Evolutionary conservation across 2,888 invertebrate genomes (phyloP), one percentile per base, ranked within the genome.

Genomic region (Atrina japonica): DNA sequence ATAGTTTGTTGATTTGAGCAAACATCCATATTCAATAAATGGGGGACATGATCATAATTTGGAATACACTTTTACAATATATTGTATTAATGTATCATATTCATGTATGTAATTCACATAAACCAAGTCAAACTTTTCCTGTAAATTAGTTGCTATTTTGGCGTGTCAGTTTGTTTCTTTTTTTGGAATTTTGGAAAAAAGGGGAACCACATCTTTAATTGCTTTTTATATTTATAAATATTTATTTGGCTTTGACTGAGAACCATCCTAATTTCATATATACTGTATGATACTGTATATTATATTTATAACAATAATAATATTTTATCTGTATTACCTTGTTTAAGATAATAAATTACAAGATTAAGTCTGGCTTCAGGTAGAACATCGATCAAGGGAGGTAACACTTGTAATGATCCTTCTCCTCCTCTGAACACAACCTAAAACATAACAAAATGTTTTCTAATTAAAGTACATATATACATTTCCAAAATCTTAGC

Each of bases 281-380:
- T n/a, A 43, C 45, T n/a, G 18, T 43, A 16, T n/a, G 18, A 43
- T 43, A 3, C 16, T 43, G 3, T n/a, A n/a, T 18, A 43, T n/a
- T 41, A 11, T n/a, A 41, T 14, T 41, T 41, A 41, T 41, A 1
- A 41, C 41, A 41, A 7, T 9, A 0, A 16, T 18, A n/a, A 43
- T 5, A 18, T 43, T 5, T n/a, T n/a, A n/a, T n/a, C 45, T n/a
- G 45, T 21, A 72, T 61, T 63, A 92, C 92, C 93, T 91, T 95
- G 95, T 82, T 95, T 95, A 29, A 99, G 93, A 88, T 98, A 94
- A 91, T 97, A 96, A 70, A 99, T 97, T 2, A 98, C 97, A 71
- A 99, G 93, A 92, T 99, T 99, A 2, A 99, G 92, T 43, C 98
- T 93, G 0, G 99, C 99, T 92, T 99, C 99, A 0, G 98, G 97